phyloP scores from a whole-genome alignment of 2,888 invertebrate genomes.

The Volucella inflata region DNA sequence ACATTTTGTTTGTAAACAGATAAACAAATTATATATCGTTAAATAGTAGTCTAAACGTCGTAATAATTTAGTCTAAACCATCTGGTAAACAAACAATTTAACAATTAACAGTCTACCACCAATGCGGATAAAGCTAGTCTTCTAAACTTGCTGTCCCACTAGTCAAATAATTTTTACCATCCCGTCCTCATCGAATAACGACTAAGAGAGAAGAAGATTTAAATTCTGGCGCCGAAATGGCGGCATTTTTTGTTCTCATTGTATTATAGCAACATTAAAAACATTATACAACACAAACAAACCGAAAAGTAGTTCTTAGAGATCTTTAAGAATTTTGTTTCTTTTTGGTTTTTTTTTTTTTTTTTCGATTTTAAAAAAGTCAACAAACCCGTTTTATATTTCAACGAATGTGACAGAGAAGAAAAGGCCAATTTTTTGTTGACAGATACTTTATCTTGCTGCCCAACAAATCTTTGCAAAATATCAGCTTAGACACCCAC shows the following conservation, averaged over 20 bases:
- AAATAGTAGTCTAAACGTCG: constrained; percentile 22
- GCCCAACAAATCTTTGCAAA: constrained; percentile 18
- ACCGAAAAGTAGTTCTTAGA: constrained; percentile 15
- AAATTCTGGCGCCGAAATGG: constrained; percentile 39
- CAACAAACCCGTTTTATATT: constrained; percentile 40
- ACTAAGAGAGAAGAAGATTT: neutral
- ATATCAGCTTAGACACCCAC: constrained; percentile 27
- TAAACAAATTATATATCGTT: constrained; percentile 26
- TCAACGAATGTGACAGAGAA: neutral
- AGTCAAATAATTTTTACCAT: constrained; percentile 17
- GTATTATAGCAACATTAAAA: constrained; percentile 32
- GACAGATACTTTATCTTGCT: constrained; percentile 11
- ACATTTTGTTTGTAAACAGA: constrained; percentile 30
- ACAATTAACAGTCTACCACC: no score
- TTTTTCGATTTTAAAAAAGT: neutral
- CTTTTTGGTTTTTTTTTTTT: no score
- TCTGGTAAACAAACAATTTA: constrained; percentile 30
- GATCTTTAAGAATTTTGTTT: no score
- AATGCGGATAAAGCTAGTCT: constrained; percentile 2
- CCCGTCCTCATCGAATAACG: constrained; percentile 6
- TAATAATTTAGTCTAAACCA: neutral
- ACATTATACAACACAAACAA: constrained; percentile 46
- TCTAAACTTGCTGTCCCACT: constrained; percentile 5
- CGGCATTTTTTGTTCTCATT: constrained; percentile 30
- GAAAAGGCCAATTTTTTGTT: neutral